Conservation (phyloP, 2,888 invertebrate species). For the Gandaritis pyraliata region DNA sequence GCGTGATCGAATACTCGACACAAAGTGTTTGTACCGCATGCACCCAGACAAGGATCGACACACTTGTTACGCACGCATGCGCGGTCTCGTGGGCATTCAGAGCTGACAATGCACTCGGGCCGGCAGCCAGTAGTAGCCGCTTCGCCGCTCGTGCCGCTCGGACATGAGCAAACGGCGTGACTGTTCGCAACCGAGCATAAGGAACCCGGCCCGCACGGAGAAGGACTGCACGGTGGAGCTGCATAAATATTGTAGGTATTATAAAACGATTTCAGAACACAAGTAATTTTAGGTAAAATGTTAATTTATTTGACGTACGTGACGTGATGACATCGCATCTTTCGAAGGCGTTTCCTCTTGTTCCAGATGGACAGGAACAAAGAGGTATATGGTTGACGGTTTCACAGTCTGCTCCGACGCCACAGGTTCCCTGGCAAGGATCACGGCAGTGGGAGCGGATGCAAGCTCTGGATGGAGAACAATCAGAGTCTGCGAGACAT, state of each 20-base stretch:
- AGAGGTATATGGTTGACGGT: conserved; percentile 89
- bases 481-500: conserved; percentile 95
- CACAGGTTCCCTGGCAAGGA: conserved; percentile 93
- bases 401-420: conserved; percentile 91
- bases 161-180: conserved; percentile 90
- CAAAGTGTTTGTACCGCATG: conserved; percentile 91
- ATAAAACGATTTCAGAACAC: neutral
- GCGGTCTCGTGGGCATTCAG: conserved; percentile 90
- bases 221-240: conserved; percentile 87
- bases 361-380: conserved; percentile 90
- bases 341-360: conserved; percentile 86
- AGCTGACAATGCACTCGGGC: conserved; percentile 92
- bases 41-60: conserved; percentile 91
- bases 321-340: conserved; percentile 80
- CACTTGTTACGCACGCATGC: conserved; percentile 92
- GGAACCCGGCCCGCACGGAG: conserved; percentile 92
- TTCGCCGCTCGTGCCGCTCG: conserved; percentile 89
- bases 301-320: conserved; percentile 53
- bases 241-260: conserved; percentile 10
- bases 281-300: neutral
- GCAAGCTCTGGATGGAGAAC: conserved; percentile 91
- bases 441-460: conserved; percentile 93
- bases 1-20: conserved; percentile 86
- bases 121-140: conserved; percentile 91
- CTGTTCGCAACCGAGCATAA: conserved; percentile 83